Base-by-base conservation (phyloP, 2,888 invertebrate genomes). In the Lysandra coridon region DNA sequence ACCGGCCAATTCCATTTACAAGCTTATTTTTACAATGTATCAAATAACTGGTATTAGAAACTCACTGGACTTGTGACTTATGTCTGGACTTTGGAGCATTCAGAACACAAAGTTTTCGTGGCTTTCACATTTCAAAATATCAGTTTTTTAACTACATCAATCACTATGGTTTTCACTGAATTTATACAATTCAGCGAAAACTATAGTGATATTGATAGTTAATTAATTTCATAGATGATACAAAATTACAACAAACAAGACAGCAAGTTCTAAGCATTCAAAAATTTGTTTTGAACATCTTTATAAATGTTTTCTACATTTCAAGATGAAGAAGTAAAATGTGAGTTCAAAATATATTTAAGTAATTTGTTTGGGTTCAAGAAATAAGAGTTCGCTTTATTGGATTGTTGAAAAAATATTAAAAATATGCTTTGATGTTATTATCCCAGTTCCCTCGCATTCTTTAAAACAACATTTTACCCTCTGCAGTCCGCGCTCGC, bases 1-100 rank as follows among this genome's bases (percentile, higher is more conserved):
- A 14, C 40, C 2, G 7, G 78, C 78, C 73, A 78, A 44, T 37
- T 75, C 62, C 62, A 75, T 79, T 74, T 75, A 74, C 62, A 74
- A 79, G 62, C 57, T 23, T 75, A 79, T 74, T 79, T 79, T 75
- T 75, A 75, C 74, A 2, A 33, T 40, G 75, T 75, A 79, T 74
- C 79, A 75, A 79, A 79, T 79, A 62, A 75, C 74, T 74, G 62
- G 40, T 79, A 79, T 75, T 44, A 75, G 74, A 62, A 62, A 79
- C 60, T 79, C 12, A 74, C 40, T 74, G 40, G 69, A 40, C 60
- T 60, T 44, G 73, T 74, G 30, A 79, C 57, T 37, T 44, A 62
- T 44, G 40, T 75, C 60, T 44, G n/a, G 75, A 49, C 53, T 74
- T 79, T 53, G 6, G 17, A 37, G 44, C 14, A 37, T 7, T 76